Percentiles rank a stretch among this genome's conserved stretches.
Evolutionary conservation across 2,888 invertebrate genomes (phyloP).

Genomic region (Petrolisthes manimaculis): DNA sequence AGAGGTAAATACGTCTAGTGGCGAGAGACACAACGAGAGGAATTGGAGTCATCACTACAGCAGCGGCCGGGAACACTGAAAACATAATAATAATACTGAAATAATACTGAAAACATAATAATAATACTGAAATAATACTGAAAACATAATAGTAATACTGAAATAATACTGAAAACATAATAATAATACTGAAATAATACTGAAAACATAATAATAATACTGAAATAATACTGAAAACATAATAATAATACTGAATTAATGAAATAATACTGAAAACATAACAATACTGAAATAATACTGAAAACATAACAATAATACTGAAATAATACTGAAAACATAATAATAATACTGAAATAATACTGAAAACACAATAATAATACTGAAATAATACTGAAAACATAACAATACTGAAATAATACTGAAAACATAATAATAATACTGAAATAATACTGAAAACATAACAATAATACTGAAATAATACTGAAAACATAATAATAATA

Average conservation of each 20-base stretch:
- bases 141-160: too few species aligned
- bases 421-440: not conserved
- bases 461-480: slow-evolving; percentile 4
- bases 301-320: too few species aligned
- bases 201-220: not conserved
- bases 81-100: too few species aligned
- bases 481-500: not conserved
- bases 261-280: slow-evolving; percentile 22
- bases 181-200: slow-evolving; percentile 14
- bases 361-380: not conserved
- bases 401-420: slow-evolving; percentile 22
- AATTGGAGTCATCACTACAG: slow-evolving; percentile 38
- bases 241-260: too few species aligned
- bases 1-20: slow-evolving; percentile 16
- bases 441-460: slow-evolving; percentile 22
- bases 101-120: slow-evolving; percentile 12
- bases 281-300: slow-evolving; percentile 26
- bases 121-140: slow-evolving; percentile 33
- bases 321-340: slow-evolving; percentile 20
- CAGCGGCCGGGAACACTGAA: slow-evolving; percentile 41
- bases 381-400: slow-evolving; percentile 24
- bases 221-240: slow-evolving; percentile 24
- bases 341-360: slow-evolving; percentile 14
- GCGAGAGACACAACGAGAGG: slow-evolving; percentile 15
- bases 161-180: slow-evolving; percentile 20